Base-by-base conservation (phyloP, 1,140 invertebrate species). In the Caenorhabditis latens region DNA sequence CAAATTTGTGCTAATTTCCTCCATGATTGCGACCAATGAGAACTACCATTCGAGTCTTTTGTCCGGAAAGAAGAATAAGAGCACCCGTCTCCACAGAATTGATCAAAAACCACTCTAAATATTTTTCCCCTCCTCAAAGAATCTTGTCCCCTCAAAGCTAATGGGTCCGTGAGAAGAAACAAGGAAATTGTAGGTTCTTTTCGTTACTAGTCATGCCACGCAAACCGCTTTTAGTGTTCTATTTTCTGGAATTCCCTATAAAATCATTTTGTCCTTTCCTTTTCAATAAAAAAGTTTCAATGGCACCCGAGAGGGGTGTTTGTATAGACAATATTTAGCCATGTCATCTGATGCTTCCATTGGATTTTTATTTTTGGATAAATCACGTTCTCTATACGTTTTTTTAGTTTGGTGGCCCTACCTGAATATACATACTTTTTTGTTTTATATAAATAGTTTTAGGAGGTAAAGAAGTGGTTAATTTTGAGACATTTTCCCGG, bases 151-250 rank as follows among this genome's bases (percentile, higher is more conserved):
- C 19, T n/a, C n/a, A 79, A 50, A 46, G 46, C 71, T 79, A 79
- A 79, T 79, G 71, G 71, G 71, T 53, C 71, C 71, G 71, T 79
- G 71, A 79, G 71, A 79, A 79, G 43, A 79, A 32, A 50, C 46
- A 79, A 42, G 46, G 46, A 50, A 79, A 79, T 50, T 24, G 46
- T 48, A 50, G 43, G 71, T 63, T 19, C 11, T 43, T 75, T n/a
- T 53, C 53, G 71, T 79, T 50, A 32, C 24, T 19, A 50, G 71
- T 79, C 71, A 79, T 46, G 71, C 71, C 71, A 79, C 71, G 71
- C 71, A 50, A 79, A 46, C 65, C 11, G 19, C 61, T 63, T 9
- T 11, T 4, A 32, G 32, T 32, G 61, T 8, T 32, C 32, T 24
- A 1, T 32, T 32, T 63, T 63, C 4, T 63, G 19, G 0, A 19